Conservation (phyloP, 2,888 invertebrate species). For the Eilema depressum region DNA sequence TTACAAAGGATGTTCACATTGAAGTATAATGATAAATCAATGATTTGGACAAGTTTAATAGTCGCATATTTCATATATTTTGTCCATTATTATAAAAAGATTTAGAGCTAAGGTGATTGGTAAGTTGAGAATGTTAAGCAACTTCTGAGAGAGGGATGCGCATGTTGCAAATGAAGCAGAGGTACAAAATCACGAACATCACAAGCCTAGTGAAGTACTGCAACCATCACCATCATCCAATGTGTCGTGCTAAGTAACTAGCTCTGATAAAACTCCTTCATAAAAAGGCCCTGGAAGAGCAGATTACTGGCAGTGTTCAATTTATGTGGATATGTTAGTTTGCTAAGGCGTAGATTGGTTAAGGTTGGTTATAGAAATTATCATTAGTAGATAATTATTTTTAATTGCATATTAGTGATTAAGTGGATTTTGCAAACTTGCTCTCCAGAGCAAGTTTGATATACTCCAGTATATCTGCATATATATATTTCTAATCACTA, state of each 20-base stretch:
- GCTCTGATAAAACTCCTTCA: neutral
- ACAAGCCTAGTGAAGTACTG: neutral
- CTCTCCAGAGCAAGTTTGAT: too few species aligned
- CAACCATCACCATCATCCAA: neutral
- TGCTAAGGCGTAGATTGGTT: neutral
- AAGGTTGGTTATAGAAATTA: neutral
- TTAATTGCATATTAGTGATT: too few species aligned
- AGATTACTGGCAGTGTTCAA: neutral
- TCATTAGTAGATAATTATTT: neutral
- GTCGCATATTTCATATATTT: too few species aligned
- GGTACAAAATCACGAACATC: neutral
- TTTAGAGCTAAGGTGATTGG: neutral
- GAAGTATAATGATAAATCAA: too few species aligned
- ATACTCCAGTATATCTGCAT: too few species aligned
- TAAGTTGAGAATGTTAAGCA: neutral
- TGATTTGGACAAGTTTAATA: too few species aligned
- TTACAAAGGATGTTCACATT: too few species aligned
- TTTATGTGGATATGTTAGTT: neutral
- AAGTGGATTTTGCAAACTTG: too few species aligned
- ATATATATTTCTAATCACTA: too few species aligned
- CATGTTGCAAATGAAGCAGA: neutral
- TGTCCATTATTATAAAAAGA: neutral
- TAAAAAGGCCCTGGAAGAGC: neutral
- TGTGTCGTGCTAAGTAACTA: neutral
- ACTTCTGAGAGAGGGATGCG: neutral